Base-by-base conservation (phyloP, 2,113 vertebrate genomes). In the Patagioenas fasciata region DNA sequence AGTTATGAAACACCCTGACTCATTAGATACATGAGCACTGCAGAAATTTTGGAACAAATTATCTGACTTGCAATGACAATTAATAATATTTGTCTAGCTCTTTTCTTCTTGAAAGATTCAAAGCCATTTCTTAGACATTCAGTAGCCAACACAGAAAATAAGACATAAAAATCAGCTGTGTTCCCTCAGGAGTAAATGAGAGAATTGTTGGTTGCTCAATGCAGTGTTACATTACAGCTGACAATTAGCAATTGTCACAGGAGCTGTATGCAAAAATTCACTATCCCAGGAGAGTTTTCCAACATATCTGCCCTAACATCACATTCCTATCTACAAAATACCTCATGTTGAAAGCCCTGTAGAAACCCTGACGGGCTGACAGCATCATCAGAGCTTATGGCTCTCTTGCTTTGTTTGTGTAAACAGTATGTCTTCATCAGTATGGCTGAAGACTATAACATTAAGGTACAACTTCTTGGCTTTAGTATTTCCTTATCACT, bases 41-140 rank as follows among this genome's bases (percentile, higher is more conserved):
- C 10, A 74, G 50, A 94, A 79, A 75, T 92, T 94, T 54, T 83
- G 67, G 57, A 87, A 89, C 38, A 93, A 92, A 95, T 94, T 81
- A 67, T 3, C 51, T 92, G 71, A 61, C 48, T 89, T 89, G 21
- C 15, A 67, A 75, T 83, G 36, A 50, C 64, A 92, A 95, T 94
- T 93, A 88, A 85, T 82, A 84, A 73, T 90, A 93, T 94, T 91
- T 92, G 67, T 73, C 13, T 86, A 61, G 4, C 11, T 84, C 24
- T 90, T 71, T 90, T 87, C 7, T 34, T 72, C 38, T 50, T 67
- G 66, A 85, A 91, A 58, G 20, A 36, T 88, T 17, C 7, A 5
- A 87, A 73, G 15, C 19, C 34, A 64, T 81, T 90, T 78, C 44
- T 80, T 80, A 69, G 40, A 54, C 61, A 60, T 80, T 80, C 44